Base-by-base conservation (phyloP, 2,113 vertebrate genomes). In the Corydoras maculifer region DNA sequence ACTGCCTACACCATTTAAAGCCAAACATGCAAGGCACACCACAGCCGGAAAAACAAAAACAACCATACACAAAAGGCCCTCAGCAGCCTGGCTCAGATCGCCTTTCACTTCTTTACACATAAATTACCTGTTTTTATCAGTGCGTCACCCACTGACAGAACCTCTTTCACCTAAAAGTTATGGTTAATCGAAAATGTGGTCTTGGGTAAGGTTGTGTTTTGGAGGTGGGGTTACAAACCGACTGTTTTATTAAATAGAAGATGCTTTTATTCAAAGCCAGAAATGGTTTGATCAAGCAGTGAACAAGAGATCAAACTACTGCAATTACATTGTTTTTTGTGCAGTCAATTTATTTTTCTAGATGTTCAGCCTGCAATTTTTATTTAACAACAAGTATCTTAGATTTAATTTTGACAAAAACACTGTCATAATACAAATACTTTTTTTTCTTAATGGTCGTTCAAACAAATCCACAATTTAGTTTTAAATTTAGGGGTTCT, bases 1-100 rank as follows among this genome's bases (percentile, higher is more conserved):
- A 80, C 80, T 70, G 79, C 84, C 81, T 87, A 83, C 84, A 82
- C 78, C 80, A 80, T 83, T 87, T 75, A 65, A 68, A 67, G 75
- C 62, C 65, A 80, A 79, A 65, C 61, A 78, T 81, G 67, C 48
- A 25, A 60, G 78, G 79, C 76, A 53, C 43, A 2, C 29, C 43
- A 35, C 66, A 76, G 50, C 57, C 35, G 10, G 10, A 62, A 72
- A 73, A 69, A 74, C 64, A 71, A 78, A 81, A 85, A 83, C 82
- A 82, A 76, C 77, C 77, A 73, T 75, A n/a, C 84, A 81, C 74
- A 84, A 79, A 72, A 73, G 68, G 30, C 78, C 61, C 75, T 81
- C 77, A 77, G 73, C 43, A 3, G 49, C 76, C 65, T 71, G 81
- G 79, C 78, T 58, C 65, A 74, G 79, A 82, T 82, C 77, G 59